phyloP scores from a whole-genome alignment of 1,140 invertebrate species.

The Bombyx mandarina region DNA sequence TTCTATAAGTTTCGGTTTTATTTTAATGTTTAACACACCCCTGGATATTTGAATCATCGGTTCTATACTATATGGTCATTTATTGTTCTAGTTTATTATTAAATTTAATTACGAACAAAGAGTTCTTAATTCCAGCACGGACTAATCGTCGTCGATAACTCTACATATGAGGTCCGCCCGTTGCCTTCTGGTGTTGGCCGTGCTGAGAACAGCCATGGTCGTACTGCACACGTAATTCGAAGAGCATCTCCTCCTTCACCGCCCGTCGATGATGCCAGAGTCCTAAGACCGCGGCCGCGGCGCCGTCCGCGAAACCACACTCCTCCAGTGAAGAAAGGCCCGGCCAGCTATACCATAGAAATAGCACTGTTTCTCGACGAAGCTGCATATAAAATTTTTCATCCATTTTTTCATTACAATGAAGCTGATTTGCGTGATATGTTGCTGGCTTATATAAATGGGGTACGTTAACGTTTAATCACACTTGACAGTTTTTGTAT shows the following conservation, averaged over 20 bases:
- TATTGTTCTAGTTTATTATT: no score
- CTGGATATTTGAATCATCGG: no score
- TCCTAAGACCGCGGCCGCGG: slow-evolving; percentile 27
- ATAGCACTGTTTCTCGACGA: slow-evolving; percentile 83
- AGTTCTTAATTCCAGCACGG: slow-evolving; percentile 66
- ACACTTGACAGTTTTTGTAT: background rate
- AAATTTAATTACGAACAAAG: no score
- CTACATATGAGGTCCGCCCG: slow-evolving; percentile 77
- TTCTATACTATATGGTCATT: no score
- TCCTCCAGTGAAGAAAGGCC: slow-evolving; percentile 35
- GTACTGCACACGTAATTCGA: slow-evolving; percentile 72
- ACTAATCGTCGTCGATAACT: slow-evolving; percentile 75
- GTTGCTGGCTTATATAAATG: slow-evolving; percentile 82
- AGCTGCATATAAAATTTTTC: slow-evolving; percentile 78
- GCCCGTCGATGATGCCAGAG: slow-evolving; percentile 36
- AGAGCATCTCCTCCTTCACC: slow-evolving; percentile 59
- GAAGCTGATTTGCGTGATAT: slow-evolving; percentile 78
- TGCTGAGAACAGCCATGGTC: slow-evolving; percentile 32
- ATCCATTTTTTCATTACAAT: slow-evolving; percentile 77
- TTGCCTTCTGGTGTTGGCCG: slow-evolving; percentile 50
- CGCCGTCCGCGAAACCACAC: slow-evolving; percentile 31
- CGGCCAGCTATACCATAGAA: slow-evolving; percentile 73
- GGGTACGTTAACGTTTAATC: slow-evolving; percentile 58
- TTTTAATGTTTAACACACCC: no score
- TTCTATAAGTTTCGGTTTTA: no score